Percentiles rank a stretch among this genome's conserved stretches.
Evolutionary conservation across 2,888 invertebrate genomes (phyloP).

Genomic region (Tridacna gigas): DNA sequence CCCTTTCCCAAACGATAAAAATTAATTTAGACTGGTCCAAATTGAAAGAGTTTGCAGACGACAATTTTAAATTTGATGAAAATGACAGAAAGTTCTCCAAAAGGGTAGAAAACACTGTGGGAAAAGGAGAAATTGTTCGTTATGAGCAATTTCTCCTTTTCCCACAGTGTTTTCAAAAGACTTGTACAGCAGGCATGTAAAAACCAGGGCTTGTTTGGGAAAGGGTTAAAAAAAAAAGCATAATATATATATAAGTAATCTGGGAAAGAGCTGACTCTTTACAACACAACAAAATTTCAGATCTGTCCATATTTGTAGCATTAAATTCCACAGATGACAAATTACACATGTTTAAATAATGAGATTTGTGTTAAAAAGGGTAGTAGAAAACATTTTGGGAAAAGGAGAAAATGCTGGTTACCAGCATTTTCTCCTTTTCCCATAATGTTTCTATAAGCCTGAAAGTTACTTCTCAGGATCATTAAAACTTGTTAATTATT

Average conservation of each 20-base stretch:
- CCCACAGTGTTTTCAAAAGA: not conserved
- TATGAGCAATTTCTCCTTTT: not conserved
- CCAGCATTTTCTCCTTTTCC: not conserved
- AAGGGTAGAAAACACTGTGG: not conserved
- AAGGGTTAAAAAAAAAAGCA: not conserved
- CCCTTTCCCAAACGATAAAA: no score
- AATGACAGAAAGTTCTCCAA: not conserved
- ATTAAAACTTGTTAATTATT: no score
- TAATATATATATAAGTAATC: no score
- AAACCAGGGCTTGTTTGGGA: not conserved
- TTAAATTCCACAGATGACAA: no score
- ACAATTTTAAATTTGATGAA: not conserved
- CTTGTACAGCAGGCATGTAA: not conserved
- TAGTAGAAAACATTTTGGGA: not conserved
- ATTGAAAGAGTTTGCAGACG: no score
- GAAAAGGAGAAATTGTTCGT: not conserved
- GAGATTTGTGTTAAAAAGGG: no score
- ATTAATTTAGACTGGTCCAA: no score
- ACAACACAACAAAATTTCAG: no score
- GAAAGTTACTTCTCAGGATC: no score
- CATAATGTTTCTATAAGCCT: not conserved
- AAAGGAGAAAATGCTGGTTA: not conserved
- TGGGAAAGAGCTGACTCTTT: no score
- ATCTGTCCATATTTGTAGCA: no score
- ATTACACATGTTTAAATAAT: no score